Conservation (phyloP, 2,113 vertebrate genomes). For the Melospiza georgiana region DNA sequence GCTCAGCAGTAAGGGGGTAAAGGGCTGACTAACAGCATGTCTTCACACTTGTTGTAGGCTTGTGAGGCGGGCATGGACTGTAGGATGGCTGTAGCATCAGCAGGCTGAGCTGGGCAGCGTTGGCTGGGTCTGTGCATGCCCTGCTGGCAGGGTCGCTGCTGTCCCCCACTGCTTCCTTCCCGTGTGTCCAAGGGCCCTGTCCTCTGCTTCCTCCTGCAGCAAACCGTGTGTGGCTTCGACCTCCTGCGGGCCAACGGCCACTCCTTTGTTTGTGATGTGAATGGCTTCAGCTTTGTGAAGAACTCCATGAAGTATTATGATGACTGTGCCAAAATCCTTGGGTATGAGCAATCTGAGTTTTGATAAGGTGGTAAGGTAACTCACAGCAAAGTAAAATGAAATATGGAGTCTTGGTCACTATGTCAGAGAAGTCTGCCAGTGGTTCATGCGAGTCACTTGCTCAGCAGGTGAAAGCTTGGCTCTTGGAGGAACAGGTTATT, state of each 20-base stretch:
- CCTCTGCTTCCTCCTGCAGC: slow-evolving; percentile 74
- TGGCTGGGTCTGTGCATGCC: not conserved
- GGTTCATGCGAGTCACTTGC: not conserved
- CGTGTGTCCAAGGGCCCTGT: not conserved
- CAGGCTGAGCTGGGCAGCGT: not conserved
- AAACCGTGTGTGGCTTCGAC: slow-evolving; percentile 98
- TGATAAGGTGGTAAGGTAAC: not conserved
- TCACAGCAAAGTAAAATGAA: not conserved
- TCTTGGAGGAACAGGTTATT: not conserved
- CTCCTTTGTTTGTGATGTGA: slow-evolving; percentile 97
- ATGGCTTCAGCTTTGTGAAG: slow-evolving; percentile 98
- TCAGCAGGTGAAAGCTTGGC: not conserved
- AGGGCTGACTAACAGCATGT: not conserved
- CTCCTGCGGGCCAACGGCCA: slow-evolving; percentile 95
- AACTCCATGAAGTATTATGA: slow-evolving; percentile 99
- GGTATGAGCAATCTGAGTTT: slow-evolving; percentile 73
- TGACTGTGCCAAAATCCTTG: slow-evolving; percentile 97
- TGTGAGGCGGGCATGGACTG: accelerated
- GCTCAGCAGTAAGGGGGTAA: not conserved
- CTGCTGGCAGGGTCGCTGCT: not conserved
- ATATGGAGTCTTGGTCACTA: not conserved
- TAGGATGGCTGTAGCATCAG: not conserved
- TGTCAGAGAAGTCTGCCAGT: not conserved
- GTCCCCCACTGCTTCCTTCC: not conserved
- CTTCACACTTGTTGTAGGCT: not conserved